A percentile compares a stretch with the other conserved stretches of the same genome.
These are phyloP conservation scores for Melanocharis versteri DNA, from an alignment of 2,113 vertebrate genomes.

Conservation along the genomic window DNA sequence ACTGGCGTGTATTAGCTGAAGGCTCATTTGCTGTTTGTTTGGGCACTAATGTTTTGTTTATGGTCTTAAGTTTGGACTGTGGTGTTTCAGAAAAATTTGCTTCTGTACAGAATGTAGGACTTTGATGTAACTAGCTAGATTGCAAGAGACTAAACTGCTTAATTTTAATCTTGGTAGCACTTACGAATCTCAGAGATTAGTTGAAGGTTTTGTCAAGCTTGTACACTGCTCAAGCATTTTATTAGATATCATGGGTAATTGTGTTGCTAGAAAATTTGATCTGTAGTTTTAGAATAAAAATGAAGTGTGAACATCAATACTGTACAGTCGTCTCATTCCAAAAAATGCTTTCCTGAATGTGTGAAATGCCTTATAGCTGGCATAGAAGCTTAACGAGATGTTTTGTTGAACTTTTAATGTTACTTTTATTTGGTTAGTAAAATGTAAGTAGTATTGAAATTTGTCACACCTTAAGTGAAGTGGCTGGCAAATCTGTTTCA, in stretches of 20 bases:
- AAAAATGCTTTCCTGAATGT: background rate
- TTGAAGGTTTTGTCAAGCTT: background rate
- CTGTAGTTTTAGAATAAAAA: background rate
- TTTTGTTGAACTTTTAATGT: background rate
- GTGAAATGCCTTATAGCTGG: background rate
- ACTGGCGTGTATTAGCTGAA: background rate
- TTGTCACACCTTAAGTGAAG: slow-evolving; percentile 15
- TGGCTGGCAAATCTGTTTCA: background rate
- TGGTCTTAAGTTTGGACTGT: slow-evolving; percentile 22
- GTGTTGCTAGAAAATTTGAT: background rate
- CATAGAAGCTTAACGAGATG: background rate
- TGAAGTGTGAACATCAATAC: background rate
- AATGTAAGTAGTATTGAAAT: background rate
- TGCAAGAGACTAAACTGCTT: background rate
- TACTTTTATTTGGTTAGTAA: background rate
- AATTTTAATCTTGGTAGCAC: background rate
- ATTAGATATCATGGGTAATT: background rate
- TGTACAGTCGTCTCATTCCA: background rate
- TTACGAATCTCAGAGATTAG: background rate
- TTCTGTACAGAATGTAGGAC: background rate
- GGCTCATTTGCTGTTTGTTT: slow-evolving; percentile 23
- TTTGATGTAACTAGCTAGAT: background rate
- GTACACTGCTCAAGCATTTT: background rate
- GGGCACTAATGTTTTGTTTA: slow-evolving; percentile 15
- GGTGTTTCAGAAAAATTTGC: background rate